These are phyloP conservation scores for Xanthia togata DNA, from an alignment of 2,888 invertebrate species.

Conservation along the genomic window DNA sequence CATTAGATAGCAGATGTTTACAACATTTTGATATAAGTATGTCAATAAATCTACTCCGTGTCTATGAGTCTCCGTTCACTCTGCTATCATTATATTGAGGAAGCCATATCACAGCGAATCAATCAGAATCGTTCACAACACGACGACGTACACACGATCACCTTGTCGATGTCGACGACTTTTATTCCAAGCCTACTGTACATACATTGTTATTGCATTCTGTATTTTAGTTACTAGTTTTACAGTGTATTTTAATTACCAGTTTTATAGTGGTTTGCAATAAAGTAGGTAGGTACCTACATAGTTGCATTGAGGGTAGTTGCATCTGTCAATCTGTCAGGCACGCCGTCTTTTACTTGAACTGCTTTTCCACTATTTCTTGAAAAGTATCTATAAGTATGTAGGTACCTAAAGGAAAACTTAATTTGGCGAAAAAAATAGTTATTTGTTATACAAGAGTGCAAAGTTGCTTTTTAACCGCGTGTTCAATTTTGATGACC, in stretches of 20 bases:
- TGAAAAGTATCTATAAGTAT: no score
- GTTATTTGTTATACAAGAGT: no score
- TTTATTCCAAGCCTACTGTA: not conserved
- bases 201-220: not conserved
- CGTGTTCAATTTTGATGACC: no score
- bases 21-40: slow-evolving; percentile 1
- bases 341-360: no score
- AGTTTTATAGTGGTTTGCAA: not conserved
- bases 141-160: slow-evolving; percentile 10
- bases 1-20: not conserved
- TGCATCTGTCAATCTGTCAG: no score
- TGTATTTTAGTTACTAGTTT: not conserved
- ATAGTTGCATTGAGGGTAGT: no score
- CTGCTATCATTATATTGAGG: slow-evolving; percentile 44
- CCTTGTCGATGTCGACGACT: slow-evolving; percentile 37
- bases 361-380: no score
- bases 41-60: slow-evolving; percentile 6
- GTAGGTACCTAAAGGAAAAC: no score
- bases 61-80: not conserved
- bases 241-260: not conserved
- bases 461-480: no score
- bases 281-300: not conserved
- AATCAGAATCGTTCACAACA: slow-evolving; percentile 50
- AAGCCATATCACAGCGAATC: slow-evolving; percentile 46
- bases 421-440: no score